Evolutionary conservation across 2,797 vertebrate genomes (phyloP).

Genomic region (Sebastes nivosus): DNA sequence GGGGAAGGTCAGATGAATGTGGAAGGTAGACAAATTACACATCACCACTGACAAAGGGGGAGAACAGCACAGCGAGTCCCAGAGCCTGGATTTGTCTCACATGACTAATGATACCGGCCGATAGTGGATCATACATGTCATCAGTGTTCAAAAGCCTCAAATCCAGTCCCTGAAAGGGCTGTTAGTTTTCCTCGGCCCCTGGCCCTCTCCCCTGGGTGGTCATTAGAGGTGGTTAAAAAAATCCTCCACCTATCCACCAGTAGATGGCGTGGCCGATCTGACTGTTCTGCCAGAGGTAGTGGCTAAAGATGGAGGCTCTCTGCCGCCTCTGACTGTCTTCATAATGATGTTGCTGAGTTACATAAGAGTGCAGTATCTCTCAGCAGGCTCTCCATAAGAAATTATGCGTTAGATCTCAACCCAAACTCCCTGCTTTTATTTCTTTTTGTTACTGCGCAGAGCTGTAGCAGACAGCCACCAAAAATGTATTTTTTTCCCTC

Average conservation of each 20-base stretch:
- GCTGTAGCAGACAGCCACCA: conserved; percentile 50
- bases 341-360: conserved; percentile 83
- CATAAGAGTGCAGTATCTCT: conserved; percentile 83
- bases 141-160: conserved; percentile 60
- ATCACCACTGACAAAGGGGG: conserved; percentile 58
- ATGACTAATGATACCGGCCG: conserved; percentile 65
- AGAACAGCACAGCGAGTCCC: conserved; percentile 39
- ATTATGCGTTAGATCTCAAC: conserved; percentile 76
- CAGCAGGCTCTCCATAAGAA: conserved; percentile 74
- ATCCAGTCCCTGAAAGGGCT: conserved; percentile 60
- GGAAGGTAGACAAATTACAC: conserved; percentile 73
- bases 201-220: conserved; percentile 66
- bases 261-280: conserved; percentile 78
- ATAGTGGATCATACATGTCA: conserved; percentile 69
- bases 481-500: conserved; percentile 30
- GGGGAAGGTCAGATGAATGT: conserved; percentile 65
- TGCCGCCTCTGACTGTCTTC: conserved; percentile 66
- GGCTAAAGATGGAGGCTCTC: conserved; percentile 60
- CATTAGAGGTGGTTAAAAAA: conserved; percentile 68
- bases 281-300: conserved; percentile 38
- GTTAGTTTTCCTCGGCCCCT: conserved; percentile 48
- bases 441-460: conserved; percentile 61
- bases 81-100: conserved; percentile 63
- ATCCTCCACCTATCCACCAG: conserved; percentile 65
- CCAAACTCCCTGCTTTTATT: conserved; percentile 61